Evolutionary conservation across 2,888 invertebrate genomes (phyloP).

Genomic region (Bunonema sp.): DNA sequence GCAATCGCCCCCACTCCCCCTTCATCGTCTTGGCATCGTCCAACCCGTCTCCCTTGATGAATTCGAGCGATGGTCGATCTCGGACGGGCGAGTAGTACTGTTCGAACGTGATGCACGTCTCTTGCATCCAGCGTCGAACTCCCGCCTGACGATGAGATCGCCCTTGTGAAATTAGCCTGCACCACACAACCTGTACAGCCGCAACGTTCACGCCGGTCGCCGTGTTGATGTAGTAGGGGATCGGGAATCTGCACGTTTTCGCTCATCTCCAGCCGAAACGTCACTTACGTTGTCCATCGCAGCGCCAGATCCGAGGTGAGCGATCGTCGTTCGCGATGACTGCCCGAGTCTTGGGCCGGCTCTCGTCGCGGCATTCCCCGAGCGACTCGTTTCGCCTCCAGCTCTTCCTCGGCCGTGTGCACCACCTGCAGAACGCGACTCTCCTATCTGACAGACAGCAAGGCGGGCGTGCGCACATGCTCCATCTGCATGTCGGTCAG

Average conservation of each 20-base stretch:
- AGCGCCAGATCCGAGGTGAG: constrained; percentile 15
- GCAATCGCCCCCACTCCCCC: too few relatives aligned
- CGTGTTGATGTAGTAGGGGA: constrained; percentile 21
- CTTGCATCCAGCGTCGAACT: constrained; percentile 20
- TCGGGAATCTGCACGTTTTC: too few relatives aligned
- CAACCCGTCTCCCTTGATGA: constrained; percentile 6
- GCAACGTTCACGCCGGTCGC: constrained; percentile 19
- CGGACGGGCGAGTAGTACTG: constrained; percentile 3
- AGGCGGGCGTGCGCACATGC: constrained; percentile 9
- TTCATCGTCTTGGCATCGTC: neutral
- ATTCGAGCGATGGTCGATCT: neutral
- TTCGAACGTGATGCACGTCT: constrained; percentile 28
- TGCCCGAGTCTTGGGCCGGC: constrained; percentile 4
- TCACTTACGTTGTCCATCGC: constrained; percentile 13
- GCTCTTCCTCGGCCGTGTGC: neutral
- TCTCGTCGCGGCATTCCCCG: too few relatives aligned
- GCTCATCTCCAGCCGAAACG: too few relatives aligned
- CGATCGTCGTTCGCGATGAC: constrained; percentile 11
- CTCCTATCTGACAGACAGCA: neutral
- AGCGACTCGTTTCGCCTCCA: neutral
- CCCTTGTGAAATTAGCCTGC: neutral
- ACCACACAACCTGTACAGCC: neutral
- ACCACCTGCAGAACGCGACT: neutral
- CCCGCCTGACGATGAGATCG: constrained; percentile 10
- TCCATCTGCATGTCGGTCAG: constrained; percentile 26